Evolutionary conservation across 2,113 vertebrate genomes (phyloP).

Genomic region (Mustela nigripes): DNA sequence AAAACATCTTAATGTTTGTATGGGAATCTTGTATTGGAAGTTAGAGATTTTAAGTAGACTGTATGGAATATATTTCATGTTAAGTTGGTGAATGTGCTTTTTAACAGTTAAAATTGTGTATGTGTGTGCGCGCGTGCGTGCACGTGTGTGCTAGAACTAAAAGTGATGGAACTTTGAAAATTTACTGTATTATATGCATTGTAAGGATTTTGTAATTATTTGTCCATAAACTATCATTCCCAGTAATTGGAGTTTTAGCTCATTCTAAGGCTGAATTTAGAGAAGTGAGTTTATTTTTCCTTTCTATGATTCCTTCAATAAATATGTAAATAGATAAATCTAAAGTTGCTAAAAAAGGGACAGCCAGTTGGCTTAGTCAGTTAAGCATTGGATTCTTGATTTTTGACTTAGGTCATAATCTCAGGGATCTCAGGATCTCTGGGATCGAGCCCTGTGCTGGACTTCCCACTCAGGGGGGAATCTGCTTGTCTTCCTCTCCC

Average conservation of each 20-base stretch:
- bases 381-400: not conserved
- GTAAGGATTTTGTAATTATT: slow-evolving; percentile 41
- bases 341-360: not conserved
- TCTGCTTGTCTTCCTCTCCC: not conserved
- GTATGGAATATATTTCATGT: slow-evolving; percentile 11
- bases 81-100: slow-evolving; percentile 43
- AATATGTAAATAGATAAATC: not conserved
- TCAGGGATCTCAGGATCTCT: not conserved
- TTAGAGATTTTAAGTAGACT: slow-evolving; percentile 26
- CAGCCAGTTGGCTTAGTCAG: not conserved
- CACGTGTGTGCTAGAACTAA: not conserved
- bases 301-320: slow-evolving; percentile 35
- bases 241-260: slow-evolving; percentile 13
- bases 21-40: slow-evolving; percentile 48
- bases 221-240: slow-evolving; percentile 33
- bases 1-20: slow-evolving; percentile 38
- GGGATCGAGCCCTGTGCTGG: not conserved
- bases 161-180: slow-evolving; percentile 3
- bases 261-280: not conserved
- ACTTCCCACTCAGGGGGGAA: not conserved
- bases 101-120: slow-evolving; percentile 11
- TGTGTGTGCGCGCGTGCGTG: not conserved
- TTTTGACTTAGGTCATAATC: not conserved
- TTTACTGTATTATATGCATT: not conserved
- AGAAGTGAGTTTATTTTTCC: slow-evolving; percentile 33